Evolutionary conservation across 1,140 invertebrate genomes (phyloP).

Genomic region (Lasioglossum albipes): DNA sequence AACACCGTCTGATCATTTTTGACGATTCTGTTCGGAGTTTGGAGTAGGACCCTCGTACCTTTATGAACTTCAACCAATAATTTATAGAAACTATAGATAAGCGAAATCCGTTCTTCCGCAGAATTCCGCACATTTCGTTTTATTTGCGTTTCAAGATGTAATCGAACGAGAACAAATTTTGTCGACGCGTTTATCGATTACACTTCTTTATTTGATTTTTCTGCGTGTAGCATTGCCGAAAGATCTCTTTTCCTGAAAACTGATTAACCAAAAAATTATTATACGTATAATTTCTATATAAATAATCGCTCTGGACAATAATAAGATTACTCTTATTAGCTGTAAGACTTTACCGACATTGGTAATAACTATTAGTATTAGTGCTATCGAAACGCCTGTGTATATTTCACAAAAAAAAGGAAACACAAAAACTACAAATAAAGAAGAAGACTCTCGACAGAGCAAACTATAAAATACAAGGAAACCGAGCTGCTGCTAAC

Average conservation of each 20-base stretch:
- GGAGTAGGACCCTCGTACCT: not conserved
- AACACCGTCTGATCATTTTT: too few species aligned
- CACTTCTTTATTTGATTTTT: too few species aligned
- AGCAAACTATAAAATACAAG: not conserved
- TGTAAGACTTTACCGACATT: not conserved
- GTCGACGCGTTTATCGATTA: not conserved
- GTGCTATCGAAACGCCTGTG: not conserved
- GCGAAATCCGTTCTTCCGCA: not conserved
- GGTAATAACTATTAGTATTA: not conserved
- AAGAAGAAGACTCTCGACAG: not conserved
- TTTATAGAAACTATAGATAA: not conserved
- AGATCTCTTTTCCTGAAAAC: not conserved
- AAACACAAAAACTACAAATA: not conserved
- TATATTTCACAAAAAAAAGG: not conserved
- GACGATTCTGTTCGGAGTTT: not conserved
- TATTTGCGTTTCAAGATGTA: not conserved
- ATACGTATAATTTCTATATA: not conserved
- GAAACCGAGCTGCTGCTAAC: not conserved
- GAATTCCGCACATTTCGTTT: not conserved
- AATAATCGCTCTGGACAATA: conserved; percentile 4
- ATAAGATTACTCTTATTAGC: conserved; percentile 5
- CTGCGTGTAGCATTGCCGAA: not conserved
- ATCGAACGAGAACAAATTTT: too few species aligned
- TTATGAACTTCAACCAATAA: not conserved
- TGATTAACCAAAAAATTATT: not conserved